These are phyloP conservation scores for Tetropium fuscum DNA, from an alignment of 2,888 invertebrate genomes.

Conservation along the genomic window DNA sequence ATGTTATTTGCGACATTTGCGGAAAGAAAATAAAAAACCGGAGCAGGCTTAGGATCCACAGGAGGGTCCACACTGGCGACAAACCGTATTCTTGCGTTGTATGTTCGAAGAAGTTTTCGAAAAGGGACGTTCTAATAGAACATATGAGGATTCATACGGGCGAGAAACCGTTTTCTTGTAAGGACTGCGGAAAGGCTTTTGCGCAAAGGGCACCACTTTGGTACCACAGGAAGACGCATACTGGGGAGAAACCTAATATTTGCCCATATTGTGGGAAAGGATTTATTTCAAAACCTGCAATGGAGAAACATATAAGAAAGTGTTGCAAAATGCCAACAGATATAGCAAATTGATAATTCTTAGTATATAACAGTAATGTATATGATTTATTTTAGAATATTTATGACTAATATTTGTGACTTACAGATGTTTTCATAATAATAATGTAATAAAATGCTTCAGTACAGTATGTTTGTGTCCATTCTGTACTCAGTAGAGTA, in stretches of 20 bases:
- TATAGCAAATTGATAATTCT: too few species aligned
- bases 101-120: slow-evolving; percentile 53
- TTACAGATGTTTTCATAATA: too few species aligned
- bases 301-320: slow-evolving; percentile 14
- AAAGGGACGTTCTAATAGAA: slow-evolving; percentile 65
- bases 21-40: slow-evolving; percentile 53
- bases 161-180: slow-evolving; percentile 61
- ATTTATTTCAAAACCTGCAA: slow-evolving; percentile 55
- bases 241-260: slow-evolving; percentile 68
- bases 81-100: slow-evolving; percentile 46
- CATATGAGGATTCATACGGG: slow-evolving; percentile 55
- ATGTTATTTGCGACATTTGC: slow-evolving; percentile 57
- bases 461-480: too few species aligned
- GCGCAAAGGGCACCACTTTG: slow-evolving; percentile 67
- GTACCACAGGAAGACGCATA: slow-evolving; percentile 68
- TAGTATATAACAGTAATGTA: too few species aligned
- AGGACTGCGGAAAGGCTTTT: slow-evolving; percentile 48
- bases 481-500: too few species aligned
- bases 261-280: slow-evolving; percentile 70
- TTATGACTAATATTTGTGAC: too few species aligned
- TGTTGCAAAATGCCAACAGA: slow-evolving; percentile 7
- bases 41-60: slow-evolving; percentile 49
- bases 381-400: too few species aligned
- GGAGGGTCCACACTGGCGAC: slow-evolving; percentile 52
- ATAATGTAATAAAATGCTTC: too few species aligned